Base-by-base conservation (phyloP, 2,797 vertebrate genomes). In the Champsocephalus esox region DNA sequence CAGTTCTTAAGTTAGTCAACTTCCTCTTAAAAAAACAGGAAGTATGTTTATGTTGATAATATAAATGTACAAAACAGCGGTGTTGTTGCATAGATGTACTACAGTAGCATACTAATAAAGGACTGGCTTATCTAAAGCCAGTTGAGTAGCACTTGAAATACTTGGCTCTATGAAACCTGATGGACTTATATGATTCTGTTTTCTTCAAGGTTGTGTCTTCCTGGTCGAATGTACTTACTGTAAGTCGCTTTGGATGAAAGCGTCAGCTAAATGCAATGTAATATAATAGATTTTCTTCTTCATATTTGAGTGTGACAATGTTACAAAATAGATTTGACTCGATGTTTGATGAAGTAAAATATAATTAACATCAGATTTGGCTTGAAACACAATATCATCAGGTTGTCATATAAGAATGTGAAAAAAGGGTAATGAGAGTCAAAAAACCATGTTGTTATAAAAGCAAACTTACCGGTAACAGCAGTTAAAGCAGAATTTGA, bases 381-480 rank as follows among this genome's bases (percentile, higher is more conserved):
- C 14, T 46, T 56, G 9, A 62, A 56, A 49, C 58, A 55, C 14
- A 57, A 44, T 4, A 61, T 38, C 19, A 19, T 9, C 19, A 28
- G 12, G 5, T 50, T 32, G 32, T 66, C 8, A 46, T 48, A 3
- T 34, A 46, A 44, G 4, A 34, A 14, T n/a, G 44, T 44, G 1
- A 50, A 52, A 28, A 63, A n/a, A 49, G n/a, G 1, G 17, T 52
- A 41, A 16, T 12, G 43, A 54, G 9, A 24, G 3, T 11, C n/a
- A 66, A 63, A 41, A 58, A 73, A 55, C 2, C 2, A 49, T 58
- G 10, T 38, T 50, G 38, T 58, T 5, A 41, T 10, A 55, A 69
- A 74, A 54, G 17, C 1, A 10, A 60, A 78, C 77, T 82, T 34
- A 85, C 82, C 75, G 66, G 54, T 57, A 57, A 69, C 44, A 61